Evolutionary conservation across 2,888 invertebrate species (phyloP), one percentile per base, ranked within the genome.

Genomic region (Ceratothoa steindachneri): DNA sequence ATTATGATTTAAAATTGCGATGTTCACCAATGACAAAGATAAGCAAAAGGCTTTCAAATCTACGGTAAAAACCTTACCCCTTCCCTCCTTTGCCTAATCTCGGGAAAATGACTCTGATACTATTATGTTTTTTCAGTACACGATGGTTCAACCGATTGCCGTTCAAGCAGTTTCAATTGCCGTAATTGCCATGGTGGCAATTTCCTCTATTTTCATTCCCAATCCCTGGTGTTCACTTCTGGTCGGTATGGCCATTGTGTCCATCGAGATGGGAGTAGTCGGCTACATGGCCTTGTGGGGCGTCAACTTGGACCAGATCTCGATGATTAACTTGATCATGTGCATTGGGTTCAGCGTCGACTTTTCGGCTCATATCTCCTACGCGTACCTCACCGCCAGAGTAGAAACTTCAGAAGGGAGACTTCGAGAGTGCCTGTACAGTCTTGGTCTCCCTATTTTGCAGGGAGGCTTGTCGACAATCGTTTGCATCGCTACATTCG

Each of bases 271-370:
- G 12, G 96, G 96, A 1, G 96, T 97, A 0, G 91, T 95, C 1
- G 96, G 96, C 7, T 97, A 95, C 86, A 97, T 97, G 96, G 92
- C 96, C 0, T 86, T 96, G 29, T 97, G 97, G 97, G 91, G 91
- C 81, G 95, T 97, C 5, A 94, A 94, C 83, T 87, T 97, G 73
- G 95, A 95, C 84, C 93, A 94, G 0, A 96, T 97, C 82, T 95
- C 95, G 0, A 96, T 97, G 96, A 95, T 97, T 79, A 96, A 96
- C 83, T 87, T 97, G 70, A 95, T 97, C 80, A 96, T 97, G 95
- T 95, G 95, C 84, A 95, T 96, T 77, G 96, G 73, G 2, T 75
- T 77, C 55, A 75, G 74, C 29, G 72, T 78, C 29, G 72, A 74
- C 19, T 78, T 73, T 80, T 85, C 85, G 1, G 85, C 85, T 1